Conservation (phyloP, 2,113 vertebrate species). For the Aviceda subcristata region DNA sequence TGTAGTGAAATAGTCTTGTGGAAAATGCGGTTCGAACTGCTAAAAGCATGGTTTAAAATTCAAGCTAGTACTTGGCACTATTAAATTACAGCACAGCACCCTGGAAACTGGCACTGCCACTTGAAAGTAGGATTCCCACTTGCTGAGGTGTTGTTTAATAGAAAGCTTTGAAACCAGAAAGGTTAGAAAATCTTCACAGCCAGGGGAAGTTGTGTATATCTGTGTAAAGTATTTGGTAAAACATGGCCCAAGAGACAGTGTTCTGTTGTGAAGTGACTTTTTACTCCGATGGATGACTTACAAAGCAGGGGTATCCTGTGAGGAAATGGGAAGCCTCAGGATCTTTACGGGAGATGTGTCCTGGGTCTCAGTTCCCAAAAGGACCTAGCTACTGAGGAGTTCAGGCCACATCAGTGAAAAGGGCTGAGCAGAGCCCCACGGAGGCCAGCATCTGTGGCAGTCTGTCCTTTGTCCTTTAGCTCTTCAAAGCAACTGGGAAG, state of each 20-base stretch:
- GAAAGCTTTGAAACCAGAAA: background rate
- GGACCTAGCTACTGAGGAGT: background rate
- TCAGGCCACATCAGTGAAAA: background rate
- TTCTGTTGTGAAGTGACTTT: background rate
- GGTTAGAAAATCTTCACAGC: background rate
- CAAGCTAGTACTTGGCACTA: background rate
- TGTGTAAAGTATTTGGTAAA: background rate
- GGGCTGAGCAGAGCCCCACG: background rate
- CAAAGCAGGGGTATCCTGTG: background rate
- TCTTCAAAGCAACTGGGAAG: background rate
- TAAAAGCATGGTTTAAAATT: slow-evolving; percentile 30
- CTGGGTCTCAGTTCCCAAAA: background rate
- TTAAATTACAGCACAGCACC: background rate
- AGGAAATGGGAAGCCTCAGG: background rate
- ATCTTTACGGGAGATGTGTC: background rate
- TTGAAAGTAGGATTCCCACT: background rate
- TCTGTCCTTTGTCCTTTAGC: background rate
- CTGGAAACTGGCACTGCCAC: background rate
- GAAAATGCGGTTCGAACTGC: background rate
- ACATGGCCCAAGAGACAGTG: background rate
- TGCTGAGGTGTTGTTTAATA: background rate
- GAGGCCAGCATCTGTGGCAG: background rate
- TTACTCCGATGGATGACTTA: background rate
- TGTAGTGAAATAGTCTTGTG: background rate
- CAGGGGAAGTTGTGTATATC: background rate